Base-by-base conservation (phyloP, 1,140 invertebrate genomes). In the Hyles euphorbiae region DNA sequence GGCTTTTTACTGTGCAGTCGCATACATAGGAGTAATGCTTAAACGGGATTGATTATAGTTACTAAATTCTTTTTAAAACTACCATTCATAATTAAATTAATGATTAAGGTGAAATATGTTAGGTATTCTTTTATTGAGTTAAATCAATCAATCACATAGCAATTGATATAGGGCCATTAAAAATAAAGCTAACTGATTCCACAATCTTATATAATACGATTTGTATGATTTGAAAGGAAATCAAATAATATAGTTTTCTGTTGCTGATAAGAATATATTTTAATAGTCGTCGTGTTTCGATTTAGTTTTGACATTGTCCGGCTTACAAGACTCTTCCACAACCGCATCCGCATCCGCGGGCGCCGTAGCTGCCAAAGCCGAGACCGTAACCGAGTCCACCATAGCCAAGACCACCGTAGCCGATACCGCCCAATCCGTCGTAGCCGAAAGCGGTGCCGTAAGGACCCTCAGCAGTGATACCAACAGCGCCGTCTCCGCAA, bases 291-390 rank as follows among this genome's bases (percentile, higher is more conserved):
- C 22, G 22, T 22, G 22, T 22, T 22, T 22, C 22, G 22, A 22
- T 22, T 22, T 2, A 0, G 22, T 22, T 22, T 22, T 22, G 22
- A 22, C 22, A 22, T 22, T 22, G 22, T 22, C 0, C 22, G 22
- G 36, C 11, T 53, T 40, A 53, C 4, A 11, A 53, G 34, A 53
- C n/a, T 33, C 9, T 34, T 40, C 52, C 34, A 8, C 52, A 53
- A 22, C 52, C 52, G 3, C 34, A 53, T n/a, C n/a, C n/a, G n/a
- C n/a, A n/a, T 7, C 52, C 52, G 52, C 52, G 52, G 4, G 33
- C 52, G 34, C 33, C 52, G n/a, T 36, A 36, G n/a, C 34, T 34
- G 11, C 8, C 36, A 12, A 40, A 53, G 34, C 52, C 52, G n/a
- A 53, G 52, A 5, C 52, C 52, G 12, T 32, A 50, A 5, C 12